Evolutionary conservation across 2,888 invertebrate species (phyloP), one percentile per base, ranked within the genome.

Genomic region (Leptinotarsa tumamoca): DNA sequence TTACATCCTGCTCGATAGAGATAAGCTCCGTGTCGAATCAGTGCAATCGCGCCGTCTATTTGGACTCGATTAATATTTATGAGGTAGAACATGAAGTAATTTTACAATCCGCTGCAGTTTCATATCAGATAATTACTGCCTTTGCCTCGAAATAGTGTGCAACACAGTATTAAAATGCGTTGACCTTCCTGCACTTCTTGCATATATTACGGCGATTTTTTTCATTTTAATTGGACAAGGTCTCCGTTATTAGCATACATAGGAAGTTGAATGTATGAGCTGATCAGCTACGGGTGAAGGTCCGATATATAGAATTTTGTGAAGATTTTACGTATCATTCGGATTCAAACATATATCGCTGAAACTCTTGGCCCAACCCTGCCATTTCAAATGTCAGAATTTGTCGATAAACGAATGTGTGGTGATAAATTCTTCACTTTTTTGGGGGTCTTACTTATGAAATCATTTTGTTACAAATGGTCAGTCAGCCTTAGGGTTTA

Each of bases 81-180:
- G 71, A 76, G 76, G 69, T 56, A 68, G 49, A 76, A 74, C 74
- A 68, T 75, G 71, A 74, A 73, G 74, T 71, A 78, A 78, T 79
- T 78, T 76, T 21, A 79, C 79, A 78, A 78, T 73, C 70, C 67
- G 68, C 73, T 74, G 79, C 75, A 67, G 75, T 73, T 77, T 77
- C 68, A 76, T 79, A 79, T 79, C 77, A 78, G 79, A 79, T 79
- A 79, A 77, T 74, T 74, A 67, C 73, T 27, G 61, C 74, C 70
- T 66, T 66, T 61, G 18, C 68, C 71, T 72, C 68, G 71, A 67
- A 77, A 72, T 71, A 72, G 71, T 75, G 75, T 75, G 75, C 72
- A 73, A 73, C 76, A 71, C 61, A 73, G 68, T 68, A 68, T 68
- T 72, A 72, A 43, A 72, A 76, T 76, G 67, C 75, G 67, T 73